phyloP scores from a whole-genome alignment of 2,888 invertebrate species.

The Priocnemis perturbator region DNA sequence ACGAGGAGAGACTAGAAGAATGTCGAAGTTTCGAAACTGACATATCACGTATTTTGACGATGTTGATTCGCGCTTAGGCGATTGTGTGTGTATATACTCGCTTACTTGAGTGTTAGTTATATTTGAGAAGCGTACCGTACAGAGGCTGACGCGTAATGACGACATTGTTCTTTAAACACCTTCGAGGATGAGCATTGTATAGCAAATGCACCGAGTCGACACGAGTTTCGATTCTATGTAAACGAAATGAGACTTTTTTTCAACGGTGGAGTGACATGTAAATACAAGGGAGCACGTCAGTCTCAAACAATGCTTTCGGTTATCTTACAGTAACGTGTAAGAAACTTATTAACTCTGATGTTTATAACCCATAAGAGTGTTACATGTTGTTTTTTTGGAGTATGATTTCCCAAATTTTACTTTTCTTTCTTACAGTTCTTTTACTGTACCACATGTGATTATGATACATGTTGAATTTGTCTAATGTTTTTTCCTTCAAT shows the following conservation, averaged over 20 bases:
- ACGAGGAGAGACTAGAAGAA: constrained; percentile 16
- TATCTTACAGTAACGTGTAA: too few species aligned
- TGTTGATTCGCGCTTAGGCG: constrained; percentile 27
- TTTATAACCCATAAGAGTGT: neutral
- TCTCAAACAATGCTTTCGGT: too few species aligned
- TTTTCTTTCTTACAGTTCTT: too few species aligned
- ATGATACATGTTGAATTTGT: neutral
- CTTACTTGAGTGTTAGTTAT: constrained; percentile 19
- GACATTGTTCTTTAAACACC: constrained; percentile 31
- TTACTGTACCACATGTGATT: neutral
- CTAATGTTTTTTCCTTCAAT: neutral
- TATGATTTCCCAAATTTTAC: neutral
- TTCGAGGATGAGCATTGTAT: neutral
- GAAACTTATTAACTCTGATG: too few species aligned
- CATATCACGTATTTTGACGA: constrained; percentile 47
- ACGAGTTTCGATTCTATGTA: too few species aligned
- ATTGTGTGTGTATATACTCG: constrained; percentile 14
- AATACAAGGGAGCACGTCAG: too few species aligned
- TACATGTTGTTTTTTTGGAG: neutral
- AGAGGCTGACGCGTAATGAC: constrained; percentile 5
- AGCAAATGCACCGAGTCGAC: too few species aligned
- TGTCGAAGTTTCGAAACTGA: constrained; percentile 47
- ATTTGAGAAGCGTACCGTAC: constrained; percentile 18
- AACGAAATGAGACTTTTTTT: too few species aligned
- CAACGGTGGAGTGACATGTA: too few species aligned